Base-by-base conservation (phyloP, 2,797 vertebrate genomes). In the Melopsittacus undulatus region DNA sequence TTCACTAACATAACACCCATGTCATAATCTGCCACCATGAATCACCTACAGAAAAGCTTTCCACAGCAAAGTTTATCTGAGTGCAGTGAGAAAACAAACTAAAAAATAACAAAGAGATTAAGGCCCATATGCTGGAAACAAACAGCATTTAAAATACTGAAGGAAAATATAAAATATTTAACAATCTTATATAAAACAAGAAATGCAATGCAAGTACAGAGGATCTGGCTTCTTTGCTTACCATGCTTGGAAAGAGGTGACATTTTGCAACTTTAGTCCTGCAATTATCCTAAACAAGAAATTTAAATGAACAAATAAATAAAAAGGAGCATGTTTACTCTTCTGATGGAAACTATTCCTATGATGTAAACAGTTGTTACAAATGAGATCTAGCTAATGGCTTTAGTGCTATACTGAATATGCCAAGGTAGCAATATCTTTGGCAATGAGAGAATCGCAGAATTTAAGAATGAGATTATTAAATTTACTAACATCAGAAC, bases 121-220 rank as follows among this genome's bases (percentile, higher is more conserved):
- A 89, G 90, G 85, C 48, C 45, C 38, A 40, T 38, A 51, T 49
- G 43, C n/a, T 56, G 89, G 48, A 90, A 96, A 89, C 8, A 94
- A 87, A 61, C 3, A 43, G 64, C 75, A 78, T 54, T 83, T 92
- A 90, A 92, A 97, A 95, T 79, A 94, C 36, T 76, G 36, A 93
- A 92, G 29, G 29, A 86, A 73, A 88, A 91, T 29, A 73, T 4
- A 64, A 83, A 89, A 73, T 68, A 64, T 36, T 67, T 7, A 70
- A 68, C 90, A 76, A 57, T 63, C 43, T 83, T 38, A 66, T 34
- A 83, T 62, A 90, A 85, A 83, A 52, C 13, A 83, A 94, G 94
- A 69, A 80, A 82, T 51, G 36, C 13, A 52, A 85, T 51, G 19
- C 74, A 93, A 82, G n/a, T 36, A 89, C 14, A 74, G 59, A 79